Conservation (phyloP, 2,888 invertebrate species). For the Sarcophaga variegata region DNA sequence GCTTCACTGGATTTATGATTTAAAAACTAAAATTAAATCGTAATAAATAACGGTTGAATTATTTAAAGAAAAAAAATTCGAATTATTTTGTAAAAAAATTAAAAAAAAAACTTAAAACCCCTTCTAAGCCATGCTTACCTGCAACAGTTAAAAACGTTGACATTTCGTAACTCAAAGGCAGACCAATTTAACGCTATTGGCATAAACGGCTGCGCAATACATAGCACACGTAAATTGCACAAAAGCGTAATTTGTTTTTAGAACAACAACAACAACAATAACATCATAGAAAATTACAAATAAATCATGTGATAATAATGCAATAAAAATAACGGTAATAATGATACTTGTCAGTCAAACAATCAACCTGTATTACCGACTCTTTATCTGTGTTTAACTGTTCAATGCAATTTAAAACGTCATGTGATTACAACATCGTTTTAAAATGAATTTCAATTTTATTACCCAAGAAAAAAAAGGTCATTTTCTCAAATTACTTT, state of each 20-base stretch:
- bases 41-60: no score
- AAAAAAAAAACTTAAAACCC: neutral
- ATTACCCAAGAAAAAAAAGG: neutral
- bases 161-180: neutral
- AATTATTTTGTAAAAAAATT: neutral
- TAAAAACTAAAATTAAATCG: no score
- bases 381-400: neutral
- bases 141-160: neutral
- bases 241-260: neutral
- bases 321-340: neutral
- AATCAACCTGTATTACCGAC: neutral
- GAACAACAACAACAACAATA: neutral
- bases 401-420: neutral
- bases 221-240: slow-evolving; percentile 1
- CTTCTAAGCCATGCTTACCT: no score
- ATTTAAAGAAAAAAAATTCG: no score
- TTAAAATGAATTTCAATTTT: neutral
- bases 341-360: neutral
- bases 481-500: neutral
- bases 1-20: no score
- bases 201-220: neutral
- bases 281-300: slow-evolving; percentile 45
- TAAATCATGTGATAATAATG: slow-evolving; percentile 19
- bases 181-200: slow-evolving; percentile 32
- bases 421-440: neutral